A percentile compares a stretch with the other conserved stretches of the same genome.
Evolutionary conservation across 1,140 invertebrate species (phyloP).

Genomic region (Drosophila punjabiensis): DNA sequence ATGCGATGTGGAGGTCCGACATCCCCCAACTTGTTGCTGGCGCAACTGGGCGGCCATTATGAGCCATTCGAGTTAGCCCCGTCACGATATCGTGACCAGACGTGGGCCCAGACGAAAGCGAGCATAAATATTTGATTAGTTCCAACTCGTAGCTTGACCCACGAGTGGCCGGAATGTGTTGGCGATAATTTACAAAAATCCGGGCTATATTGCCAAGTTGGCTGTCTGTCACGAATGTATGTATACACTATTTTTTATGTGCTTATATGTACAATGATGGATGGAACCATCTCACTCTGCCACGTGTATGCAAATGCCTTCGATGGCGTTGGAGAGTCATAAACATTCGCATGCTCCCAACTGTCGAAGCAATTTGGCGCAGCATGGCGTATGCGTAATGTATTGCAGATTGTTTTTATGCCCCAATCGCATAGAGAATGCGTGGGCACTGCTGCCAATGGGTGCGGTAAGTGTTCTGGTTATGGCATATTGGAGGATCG

Average conservation of each 20-base stretch:
- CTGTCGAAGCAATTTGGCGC: constrained; percentile 69
- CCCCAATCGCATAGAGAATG: neutral
- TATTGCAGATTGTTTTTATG: constrained; percentile 71
- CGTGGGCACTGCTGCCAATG: constrained; percentile 23
- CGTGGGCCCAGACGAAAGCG: constrained; percentile 51
- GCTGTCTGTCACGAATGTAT: constrained; percentile 14
- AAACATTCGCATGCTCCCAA: constrained; percentile 31
- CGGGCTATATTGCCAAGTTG: neutral
- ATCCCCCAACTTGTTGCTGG: constrained; percentile 35
- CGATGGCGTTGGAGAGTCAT: constrained; percentile 12
- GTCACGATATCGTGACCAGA: constrained; percentile 59
- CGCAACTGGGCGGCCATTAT: constrained; percentile 8
- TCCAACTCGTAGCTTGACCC: constrained; percentile 25
- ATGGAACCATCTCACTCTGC: constrained; percentile 1
- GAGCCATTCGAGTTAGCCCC: constrained; percentile 31
- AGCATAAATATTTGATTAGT: constrained; percentile 64
- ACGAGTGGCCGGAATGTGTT: constrained; percentile 25
- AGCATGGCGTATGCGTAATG: constrained; percentile 74
- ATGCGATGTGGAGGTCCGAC: constrained; percentile 11
- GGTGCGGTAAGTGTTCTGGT: constrained; percentile 35
- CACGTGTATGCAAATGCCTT: constrained; percentile 62
- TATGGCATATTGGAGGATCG: constrained; percentile 35
- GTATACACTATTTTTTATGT: neutral
- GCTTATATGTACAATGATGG: constrained; percentile 29
- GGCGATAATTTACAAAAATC: constrained; percentile 26